Percentiles rank a stretch among this genome's conserved stretches.
These are phyloP conservation scores for Thelaira solivaga DNA, from an alignment of 2,888 invertebrate genomes.

Conservation along the genomic window DNA sequence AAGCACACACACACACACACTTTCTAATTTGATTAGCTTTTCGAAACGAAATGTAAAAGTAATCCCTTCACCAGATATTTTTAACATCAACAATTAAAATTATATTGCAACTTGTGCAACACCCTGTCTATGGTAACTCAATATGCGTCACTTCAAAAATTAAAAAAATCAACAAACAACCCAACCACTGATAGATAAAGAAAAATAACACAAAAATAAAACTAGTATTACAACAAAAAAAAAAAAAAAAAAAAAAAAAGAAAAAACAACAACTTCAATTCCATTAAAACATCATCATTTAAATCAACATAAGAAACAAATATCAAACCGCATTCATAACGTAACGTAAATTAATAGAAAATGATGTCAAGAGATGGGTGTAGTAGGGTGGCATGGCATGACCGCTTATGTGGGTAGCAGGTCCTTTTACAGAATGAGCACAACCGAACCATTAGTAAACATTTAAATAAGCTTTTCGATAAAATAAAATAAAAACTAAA, in stretches of 20 bases:
- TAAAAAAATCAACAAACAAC: conserved; percentile 4
- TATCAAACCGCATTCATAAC: conserved; percentile 30
- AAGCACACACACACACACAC: too few species aligned
- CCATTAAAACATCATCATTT: conserved; percentile 69
- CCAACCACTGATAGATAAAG: background rate
- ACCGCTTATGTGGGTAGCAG: background rate
- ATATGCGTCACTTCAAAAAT: conserved; percentile 27
- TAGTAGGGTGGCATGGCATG: conserved; percentile 3
- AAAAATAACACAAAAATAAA: background rate
- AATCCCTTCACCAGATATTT: too few species aligned
- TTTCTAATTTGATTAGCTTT: too few species aligned
- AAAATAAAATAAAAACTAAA: conserved; percentile 42
- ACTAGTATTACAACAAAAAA: too few species aligned
- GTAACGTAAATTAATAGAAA: conserved; percentile 20
- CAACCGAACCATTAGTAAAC: conserved; percentile 73
- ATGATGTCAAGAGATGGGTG: background rate
- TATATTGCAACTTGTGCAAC: too few species aligned
- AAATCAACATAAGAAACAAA: conserved; percentile 60
- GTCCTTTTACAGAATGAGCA: background rate
- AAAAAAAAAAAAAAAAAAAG: background rate
- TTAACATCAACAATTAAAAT: too few species aligned
- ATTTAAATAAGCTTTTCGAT: conserved; percentile 65
- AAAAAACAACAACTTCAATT: conserved; percentile 38
- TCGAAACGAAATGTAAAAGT: too few species aligned
- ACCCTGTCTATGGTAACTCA: background rate